These are phyloP conservation scores for Philaethria dido DNA, from an alignment of 2,888 invertebrate genomes.

Conservation along the genomic window DNA sequence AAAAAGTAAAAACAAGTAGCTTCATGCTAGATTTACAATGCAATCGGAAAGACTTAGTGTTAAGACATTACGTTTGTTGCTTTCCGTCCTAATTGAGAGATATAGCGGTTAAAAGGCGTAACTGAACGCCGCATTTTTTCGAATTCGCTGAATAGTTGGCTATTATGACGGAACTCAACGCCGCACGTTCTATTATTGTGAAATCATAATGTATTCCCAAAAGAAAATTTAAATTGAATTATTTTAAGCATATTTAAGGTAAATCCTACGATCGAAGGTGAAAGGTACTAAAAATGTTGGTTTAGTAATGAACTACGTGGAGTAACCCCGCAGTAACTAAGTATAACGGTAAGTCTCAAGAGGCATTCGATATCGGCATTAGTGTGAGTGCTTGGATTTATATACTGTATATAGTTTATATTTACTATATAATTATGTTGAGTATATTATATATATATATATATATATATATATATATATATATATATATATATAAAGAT, in stretches of 20 bases:
- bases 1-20: no score
- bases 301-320: constrained; percentile 12
- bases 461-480: neutral
- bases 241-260: neutral
- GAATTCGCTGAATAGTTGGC: no score
- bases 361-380: constrained; percentile 9
- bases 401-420: neutral
- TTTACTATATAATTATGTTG: no score
- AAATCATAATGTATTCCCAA: neutral
- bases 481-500: no score
- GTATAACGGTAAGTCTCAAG: constrained; percentile 5
- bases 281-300: constrained; percentile 17
- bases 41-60: no score
- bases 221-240: neutral
- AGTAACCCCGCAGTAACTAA: constrained; percentile 12
- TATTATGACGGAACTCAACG: no score
- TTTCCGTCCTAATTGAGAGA: no score
- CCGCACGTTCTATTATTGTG: no score
- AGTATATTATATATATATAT: neutral
- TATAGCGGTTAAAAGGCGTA: no score
- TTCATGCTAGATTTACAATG: no score
- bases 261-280: neutral
- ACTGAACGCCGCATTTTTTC: no score
- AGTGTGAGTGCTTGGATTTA: neutral
- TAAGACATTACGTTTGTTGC: no score